Evolutionary conservation across 64 coral and sea anemone species (phyloP), one percentile per base, ranked within the genome.

Genomic region (Stichodactyla mertensii): DNA sequence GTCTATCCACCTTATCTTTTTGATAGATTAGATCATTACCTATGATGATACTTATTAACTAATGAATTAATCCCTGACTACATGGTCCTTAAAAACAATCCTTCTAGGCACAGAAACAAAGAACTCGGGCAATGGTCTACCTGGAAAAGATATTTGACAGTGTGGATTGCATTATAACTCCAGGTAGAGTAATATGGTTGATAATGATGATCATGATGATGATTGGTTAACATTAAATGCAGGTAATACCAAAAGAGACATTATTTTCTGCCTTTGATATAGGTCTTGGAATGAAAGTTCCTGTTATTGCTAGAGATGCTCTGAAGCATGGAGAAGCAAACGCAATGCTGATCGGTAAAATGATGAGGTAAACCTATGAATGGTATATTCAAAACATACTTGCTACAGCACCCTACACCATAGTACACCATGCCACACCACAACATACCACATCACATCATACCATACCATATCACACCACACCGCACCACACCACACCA

Each of bases 201-300:
- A 58, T 58, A 58, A 58, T 58, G 56, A 23, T 23, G 2, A 23
- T 74, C 10, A 4, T 74, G 1, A 74, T 66, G 62, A 19, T 18
- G 19, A 66, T 23, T 74, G 69, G 69, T 31, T 31, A 58, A 15
- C 8, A 15, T 58, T 58, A 4, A 11, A 15, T 58, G 9, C 8
- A 58, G 56, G 14, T 58, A 15, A 58, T 58, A 58, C 9, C 14
- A 20, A 67, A n/a, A 69, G 7, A 6, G 19, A 20, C 4, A 69
- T 24, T 74, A 22, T 12, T 74, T 31, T 5, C 22, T 18, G 62
- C 69, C 4, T 31, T n/a, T 9, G 5, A 2, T 79, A 15, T 16
- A 92, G 90, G 52, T 52, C 55, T 92, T 28, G 90, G 85, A 31
- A 77, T 71, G 15, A 92, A 92, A 92, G 90, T 92, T 56, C 90